Base-by-base conservation (phyloP, 2,797 vertebrate species). In the Aulostomus chinensis region DNA sequence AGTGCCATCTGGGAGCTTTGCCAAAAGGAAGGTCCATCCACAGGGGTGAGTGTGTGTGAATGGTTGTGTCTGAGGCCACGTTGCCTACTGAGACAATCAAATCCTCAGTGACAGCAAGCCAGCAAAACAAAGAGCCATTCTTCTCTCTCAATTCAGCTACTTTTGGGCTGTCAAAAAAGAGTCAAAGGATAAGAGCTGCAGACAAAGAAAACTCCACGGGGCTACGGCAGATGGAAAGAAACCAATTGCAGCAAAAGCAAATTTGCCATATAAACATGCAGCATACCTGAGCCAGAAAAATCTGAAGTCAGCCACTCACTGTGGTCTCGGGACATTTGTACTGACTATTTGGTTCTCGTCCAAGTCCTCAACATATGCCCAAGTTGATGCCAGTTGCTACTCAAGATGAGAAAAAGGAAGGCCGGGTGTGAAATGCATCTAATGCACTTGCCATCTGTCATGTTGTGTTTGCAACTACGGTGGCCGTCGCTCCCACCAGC, bases 31-130 rank as follows among this genome's bases (percentile, higher is more conserved):
- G 73, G 84, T 82, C 81, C 80, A 59, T 79, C 75, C 76, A 64
- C 71, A 32, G 61, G 73, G 68, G 56, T 46, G 71, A 34, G 18
- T 57, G 66, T 46, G 77, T 42, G 76, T 75, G 73, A 76, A 79
- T 72, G 61, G 64, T 17, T 34, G 64, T 42, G 68, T 80, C 33
- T n/a, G n/a, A n/a, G 76, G 76, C 79, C 77, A 35, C 18, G 73
- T 57, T 56, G 72, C 75, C 78, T 12, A 68, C 80, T 42, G 78
- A 84, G 83, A 85, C 80, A 86, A 86, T 84, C 85, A 80, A 85
- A 86, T 86, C 73, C 70, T 81, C 79, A 57, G 81, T 78, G 82
- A 80, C 83, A 85, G 80, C 76, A 73, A 82, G 84, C 39, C 74
- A 62, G 73, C 68, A 48, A 64, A 66, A 87, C 86, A 89, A 86